phyloP scores from a whole-genome alignment of 2,888 invertebrate species.

The Drosophila nigritarsus region DNA sequence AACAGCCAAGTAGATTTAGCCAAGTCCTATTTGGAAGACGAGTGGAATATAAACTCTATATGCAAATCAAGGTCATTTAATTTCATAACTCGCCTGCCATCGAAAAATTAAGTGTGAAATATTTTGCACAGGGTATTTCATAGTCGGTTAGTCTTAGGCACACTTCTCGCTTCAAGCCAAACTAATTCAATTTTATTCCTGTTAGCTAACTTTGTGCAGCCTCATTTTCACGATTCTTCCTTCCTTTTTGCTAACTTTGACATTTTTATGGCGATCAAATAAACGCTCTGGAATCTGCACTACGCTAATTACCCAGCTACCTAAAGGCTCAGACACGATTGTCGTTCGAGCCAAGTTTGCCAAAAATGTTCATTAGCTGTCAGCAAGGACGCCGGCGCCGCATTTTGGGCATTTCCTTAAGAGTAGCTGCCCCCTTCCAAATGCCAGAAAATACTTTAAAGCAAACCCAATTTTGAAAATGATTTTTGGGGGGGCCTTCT shows the following conservation, averaged over 20 bases:
- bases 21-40: neutral
- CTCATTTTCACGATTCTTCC: constrained; percentile 1
- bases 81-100: too few relatives aligned
- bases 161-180: neutral
- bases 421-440: neutral
- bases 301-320: constrained; percentile 42
- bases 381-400: constrained; percentile 27
- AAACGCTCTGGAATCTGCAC: constrained; percentile 10
- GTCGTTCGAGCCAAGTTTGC: constrained; percentile 23
- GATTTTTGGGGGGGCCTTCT: neutral
- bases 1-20: neutral
- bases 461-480: constrained; percentile 48
- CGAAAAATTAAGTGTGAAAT: neutral
- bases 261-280: neutral
- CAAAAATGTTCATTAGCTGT: constrained; percentile 68
- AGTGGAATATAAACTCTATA: neutral
- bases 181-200: constrained; percentile 7
- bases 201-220: neutral
- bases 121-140: neutral
- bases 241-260: neutral
- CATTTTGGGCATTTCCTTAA: constrained; percentile 15
- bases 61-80: too few relatives aligned
- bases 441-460: constrained; percentile 54
- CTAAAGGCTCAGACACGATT: constrained; percentile 11
- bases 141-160: neutral